phyloP scores from a whole-genome alignment of 2,113 vertebrate genomes.

The Hemiprocne comata region DNA sequence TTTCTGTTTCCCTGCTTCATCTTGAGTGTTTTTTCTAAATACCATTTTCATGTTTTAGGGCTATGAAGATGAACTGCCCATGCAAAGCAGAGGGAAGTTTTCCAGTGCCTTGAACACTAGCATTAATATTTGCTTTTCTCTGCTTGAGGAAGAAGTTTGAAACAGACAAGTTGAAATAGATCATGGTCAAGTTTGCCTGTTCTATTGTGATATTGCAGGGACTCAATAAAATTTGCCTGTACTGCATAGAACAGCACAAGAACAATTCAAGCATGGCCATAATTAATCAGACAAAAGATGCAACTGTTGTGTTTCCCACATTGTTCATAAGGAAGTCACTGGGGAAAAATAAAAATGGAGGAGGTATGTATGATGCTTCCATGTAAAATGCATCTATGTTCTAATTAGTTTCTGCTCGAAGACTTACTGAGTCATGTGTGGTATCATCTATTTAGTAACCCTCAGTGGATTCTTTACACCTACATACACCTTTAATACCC shows the following conservation, averaged over 20 bases:
- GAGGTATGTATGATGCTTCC: background rate
- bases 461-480: background rate
- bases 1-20: background rate
- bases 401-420: background rate
- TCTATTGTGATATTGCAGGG: background rate
- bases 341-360: background rate
- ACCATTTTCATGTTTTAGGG: background rate
- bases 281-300: background rate
- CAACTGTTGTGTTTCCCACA: background rate
- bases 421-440: background rate
- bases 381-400: background rate
- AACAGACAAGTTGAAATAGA: background rate
- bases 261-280: background rate
- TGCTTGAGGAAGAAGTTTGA: background rate
- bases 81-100: background rate
- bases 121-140: background rate
- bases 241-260: background rate
- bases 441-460: background rate
- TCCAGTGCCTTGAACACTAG: background rate
- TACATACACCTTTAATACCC: background rate
- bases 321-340: background rate
- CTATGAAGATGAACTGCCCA: background rate
- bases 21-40: background rate
- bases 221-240: background rate
- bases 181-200: background rate